These are phyloP conservation scores for Astyanax mexicanus DNA, from an alignment of 2,797 vertebrate genomes.

Conservation along the genomic window DNA sequence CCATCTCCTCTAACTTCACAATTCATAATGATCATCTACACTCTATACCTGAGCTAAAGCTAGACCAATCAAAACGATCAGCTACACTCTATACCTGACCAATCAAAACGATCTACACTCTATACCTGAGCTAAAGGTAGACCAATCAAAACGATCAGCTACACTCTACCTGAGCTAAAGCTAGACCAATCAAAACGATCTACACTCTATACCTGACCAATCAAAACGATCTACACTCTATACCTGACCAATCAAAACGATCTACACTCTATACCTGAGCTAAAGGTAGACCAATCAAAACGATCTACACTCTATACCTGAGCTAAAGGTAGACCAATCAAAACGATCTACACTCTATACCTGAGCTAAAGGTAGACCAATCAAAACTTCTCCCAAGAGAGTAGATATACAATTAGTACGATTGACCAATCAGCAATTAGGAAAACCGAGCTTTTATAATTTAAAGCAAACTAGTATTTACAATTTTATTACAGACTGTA, in stretches of 20 bases:
- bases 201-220: slow-evolving; percentile 44
- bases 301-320: slow-evolving; percentile 20
- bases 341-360: background rate
- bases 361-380: too few species aligned
- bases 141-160: background rate
- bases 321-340: too few species aligned
- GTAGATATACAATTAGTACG: background rate
- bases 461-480: background rate
- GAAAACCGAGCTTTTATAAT: background rate
- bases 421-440: background rate
- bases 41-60: slow-evolving; percentile 51
- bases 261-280: slow-evolving; percentile 40
- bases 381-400: slow-evolving; percentile 53
- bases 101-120: background rate
- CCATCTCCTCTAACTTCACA: background rate
- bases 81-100: slow-evolving; percentile 40
- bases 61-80: slow-evolving; percentile 12
- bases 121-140: too few species aligned
- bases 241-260: too few species aligned
- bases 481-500: too few species aligned
- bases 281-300: too few species aligned
- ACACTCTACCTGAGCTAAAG: slow-evolving; percentile 48
- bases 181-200: too few species aligned
- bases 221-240: background rate
- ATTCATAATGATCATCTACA: background rate